Conservation (phyloP, 2,888 invertebrate species). For the Amblyteles armatorius region DNA sequence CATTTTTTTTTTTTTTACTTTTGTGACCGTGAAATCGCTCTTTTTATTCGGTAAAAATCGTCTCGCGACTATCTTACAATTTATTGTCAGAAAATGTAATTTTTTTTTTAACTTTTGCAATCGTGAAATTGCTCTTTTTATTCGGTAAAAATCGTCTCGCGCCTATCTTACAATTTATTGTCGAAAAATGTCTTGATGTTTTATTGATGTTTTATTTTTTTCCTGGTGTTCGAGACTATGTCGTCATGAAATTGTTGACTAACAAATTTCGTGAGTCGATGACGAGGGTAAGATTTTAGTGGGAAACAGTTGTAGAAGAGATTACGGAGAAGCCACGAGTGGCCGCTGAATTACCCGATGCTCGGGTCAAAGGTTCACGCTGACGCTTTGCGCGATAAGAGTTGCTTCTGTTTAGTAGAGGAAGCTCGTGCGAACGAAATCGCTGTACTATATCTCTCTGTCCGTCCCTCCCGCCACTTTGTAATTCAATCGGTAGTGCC, state of each 20-base stretch:
- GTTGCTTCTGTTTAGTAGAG: constrained; percentile 35
- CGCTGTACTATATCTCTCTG: background rate
- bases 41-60: background rate
- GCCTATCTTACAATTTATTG: background rate
- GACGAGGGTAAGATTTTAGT: background rate
- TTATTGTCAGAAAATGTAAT: background rate
- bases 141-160: background rate
- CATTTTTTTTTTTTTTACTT: background rate
- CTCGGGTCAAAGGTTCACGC: constrained; percentile 50
- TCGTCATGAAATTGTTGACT: background rate
- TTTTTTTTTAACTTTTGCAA: constrained; percentile 11
- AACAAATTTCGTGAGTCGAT: background rate
- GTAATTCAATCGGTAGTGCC: constrained; percentile 55
- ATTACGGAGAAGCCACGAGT: constrained; percentile 36
- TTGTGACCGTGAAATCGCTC: background rate
- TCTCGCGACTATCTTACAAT: background rate
- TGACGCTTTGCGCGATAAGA: constrained; percentile 58
- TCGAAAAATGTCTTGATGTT: background rate
- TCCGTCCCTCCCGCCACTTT: constrained; percentile 22
- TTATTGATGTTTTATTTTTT: background rate
- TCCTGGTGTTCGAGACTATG: background rate
- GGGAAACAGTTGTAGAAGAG: constrained; percentile 6
- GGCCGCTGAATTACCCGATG: constrained; percentile 9
- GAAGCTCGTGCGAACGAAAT: constrained; percentile 27
- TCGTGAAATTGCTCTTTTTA: background rate